These are phyloP conservation scores for Pachyrhynchus sulphureomaculatus DNA, from an alignment of 1,140 invertebrate species.

Conservation along the genomic window DNA sequence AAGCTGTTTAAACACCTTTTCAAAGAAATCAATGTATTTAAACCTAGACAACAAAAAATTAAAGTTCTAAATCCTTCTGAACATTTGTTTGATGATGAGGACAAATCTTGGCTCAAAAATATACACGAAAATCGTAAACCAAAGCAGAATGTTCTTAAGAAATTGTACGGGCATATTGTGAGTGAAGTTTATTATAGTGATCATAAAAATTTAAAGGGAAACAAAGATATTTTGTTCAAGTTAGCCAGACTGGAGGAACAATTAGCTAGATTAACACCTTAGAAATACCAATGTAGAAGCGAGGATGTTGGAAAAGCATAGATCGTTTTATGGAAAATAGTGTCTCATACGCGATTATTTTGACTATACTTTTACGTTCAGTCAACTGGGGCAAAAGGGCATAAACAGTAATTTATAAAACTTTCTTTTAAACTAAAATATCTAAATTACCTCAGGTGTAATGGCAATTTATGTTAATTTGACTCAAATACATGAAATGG, in stretches of 20 bases:
- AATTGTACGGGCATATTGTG: conserved; percentile 12
- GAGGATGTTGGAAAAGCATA: no score
- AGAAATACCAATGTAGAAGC: no score
- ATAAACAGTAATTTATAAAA: no score
- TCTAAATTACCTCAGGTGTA: no score
- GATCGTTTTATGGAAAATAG: no score
- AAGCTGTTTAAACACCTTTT: not conserved
- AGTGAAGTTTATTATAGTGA: conserved; percentile 9
- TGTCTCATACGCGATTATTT: no score
- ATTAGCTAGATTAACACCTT: not conserved
- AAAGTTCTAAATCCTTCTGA: not conserved
- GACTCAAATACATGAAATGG: no score
- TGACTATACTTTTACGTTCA: no score
- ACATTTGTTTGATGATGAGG: conserved; percentile 14
- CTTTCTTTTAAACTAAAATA: no score
- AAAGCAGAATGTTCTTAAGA: not conserved
- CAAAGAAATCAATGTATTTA: not conserved
- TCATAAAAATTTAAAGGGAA: not conserved
- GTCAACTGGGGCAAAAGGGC: no score
- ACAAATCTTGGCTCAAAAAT: conserved; percentile 2
- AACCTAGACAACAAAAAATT: not conserved
- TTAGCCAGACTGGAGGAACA: conserved; percentile 12
- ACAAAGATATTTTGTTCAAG: conserved; percentile 19
- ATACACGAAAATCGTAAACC: conserved; percentile 1
- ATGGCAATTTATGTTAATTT: no score